phyloP scores from a whole-genome alignment of 2,113 vertebrate genomes.

The Coracopsis vasa region DNA sequence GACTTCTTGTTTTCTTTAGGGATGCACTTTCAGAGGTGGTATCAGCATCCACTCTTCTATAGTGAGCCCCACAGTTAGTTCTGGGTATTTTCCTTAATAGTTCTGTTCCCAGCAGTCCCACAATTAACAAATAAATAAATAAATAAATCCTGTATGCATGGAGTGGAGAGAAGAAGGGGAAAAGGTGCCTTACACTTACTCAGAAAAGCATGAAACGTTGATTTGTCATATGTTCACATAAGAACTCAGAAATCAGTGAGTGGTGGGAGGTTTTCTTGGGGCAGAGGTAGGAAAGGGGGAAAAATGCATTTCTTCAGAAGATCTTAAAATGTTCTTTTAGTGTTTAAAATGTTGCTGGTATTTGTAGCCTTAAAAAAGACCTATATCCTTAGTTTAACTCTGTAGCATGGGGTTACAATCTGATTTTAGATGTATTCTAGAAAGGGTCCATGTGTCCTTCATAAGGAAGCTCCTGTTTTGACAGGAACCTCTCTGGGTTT shows the following conservation, averaged over 20 bases:
- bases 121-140: neutral
- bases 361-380: neutral
- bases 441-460: neutral
- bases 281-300: neutral
- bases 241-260: neutral
- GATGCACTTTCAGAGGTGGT: neutral
- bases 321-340: neutral
- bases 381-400: neutral
- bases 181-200: neutral
- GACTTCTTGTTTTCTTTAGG: neutral
- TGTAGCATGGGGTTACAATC: too few species aligned
- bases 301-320: neutral
- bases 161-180: neutral
- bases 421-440: neutral
- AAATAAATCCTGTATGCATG: neutral
- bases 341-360: neutral
- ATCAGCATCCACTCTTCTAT: neutral
- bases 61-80: accelerated
- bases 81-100: neutral
- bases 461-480: neutral
- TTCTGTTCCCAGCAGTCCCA: neutral
- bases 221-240: neutral
- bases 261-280: neutral
- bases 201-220: neutral
- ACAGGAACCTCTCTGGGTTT: neutral